Percentiles rank a stretch among this genome's conserved stretches.
phyloP scores from a whole-genome alignment of 2,113 vertebrate genomes.

The Lasiurus cinereus region DNA sequence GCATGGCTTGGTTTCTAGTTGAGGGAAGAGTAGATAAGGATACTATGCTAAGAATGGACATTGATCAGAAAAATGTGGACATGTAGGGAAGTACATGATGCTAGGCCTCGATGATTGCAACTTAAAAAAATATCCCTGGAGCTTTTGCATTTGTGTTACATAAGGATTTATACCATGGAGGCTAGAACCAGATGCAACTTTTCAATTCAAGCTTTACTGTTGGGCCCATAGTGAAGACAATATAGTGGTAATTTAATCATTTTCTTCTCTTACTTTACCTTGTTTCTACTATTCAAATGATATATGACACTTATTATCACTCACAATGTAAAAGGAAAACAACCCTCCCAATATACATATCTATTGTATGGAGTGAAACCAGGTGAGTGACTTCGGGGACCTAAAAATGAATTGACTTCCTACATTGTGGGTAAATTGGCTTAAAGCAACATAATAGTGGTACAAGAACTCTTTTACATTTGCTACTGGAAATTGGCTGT shows the following conservation, averaged over 20 bases:
- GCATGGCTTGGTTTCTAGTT: background rate
- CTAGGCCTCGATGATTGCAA: constrained; percentile 32
- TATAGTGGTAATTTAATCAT: background rate
- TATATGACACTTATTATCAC: background rate
- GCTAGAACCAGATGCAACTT: background rate
- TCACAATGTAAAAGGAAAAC: constrained; percentile 15
- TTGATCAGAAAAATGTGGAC: background rate
- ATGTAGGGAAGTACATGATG: background rate
- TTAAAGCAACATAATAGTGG: background rate
- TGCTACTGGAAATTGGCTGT: background rate
- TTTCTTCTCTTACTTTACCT: background rate
- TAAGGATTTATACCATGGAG: background rate
- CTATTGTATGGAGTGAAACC: background rate
- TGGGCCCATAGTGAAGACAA: background rate
- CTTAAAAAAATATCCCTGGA: background rate
- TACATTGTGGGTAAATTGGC: background rate
- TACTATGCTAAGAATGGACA: background rate
- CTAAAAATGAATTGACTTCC: background rate
- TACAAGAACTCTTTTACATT: background rate
- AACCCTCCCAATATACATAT: background rate
- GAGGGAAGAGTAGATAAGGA: background rate
- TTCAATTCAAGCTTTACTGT: background rate
- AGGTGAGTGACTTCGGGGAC: background rate
- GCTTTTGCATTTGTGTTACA: constrained; percentile 3
- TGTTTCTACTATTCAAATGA: background rate